Base-by-base conservation (phyloP, 2,888 invertebrate species). In the Tanytarsus gracilentus region DNA sequence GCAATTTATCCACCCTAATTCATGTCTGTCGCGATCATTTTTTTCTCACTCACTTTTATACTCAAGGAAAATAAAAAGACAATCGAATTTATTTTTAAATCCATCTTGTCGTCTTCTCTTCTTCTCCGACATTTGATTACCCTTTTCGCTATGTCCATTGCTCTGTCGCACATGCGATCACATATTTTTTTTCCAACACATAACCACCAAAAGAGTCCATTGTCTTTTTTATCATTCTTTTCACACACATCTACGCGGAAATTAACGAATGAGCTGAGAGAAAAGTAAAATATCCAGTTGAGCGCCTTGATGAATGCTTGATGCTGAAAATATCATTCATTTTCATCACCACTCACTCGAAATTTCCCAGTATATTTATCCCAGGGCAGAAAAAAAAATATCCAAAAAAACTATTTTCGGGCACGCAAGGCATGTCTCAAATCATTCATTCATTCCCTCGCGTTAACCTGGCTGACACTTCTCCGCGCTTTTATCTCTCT, bases 21-120 rank as follows among this genome's bases (percentile, higher is more conserved):
- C 44, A 44, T 21, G 6, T 8, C 44, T 44, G 44, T 18, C 11
- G 18, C 11, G 11, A 18, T 2, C 44, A 23, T 11, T 18, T 44
- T 18, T 18, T 23, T 11, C 18, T 44, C 16, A n/a, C n/a, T n/a
- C n/a, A n/a, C n/a, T n/a, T n/a, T n/a, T 14, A 40, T 6, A 6
- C 16, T 48, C 48, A 4, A 18, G 21, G 49, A n/a, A 49, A 26
- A 6, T 30, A 30, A 26, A 58, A 48, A 48, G 44, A 48, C 58
- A 58, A 58, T 58, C 48, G 58, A 58, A 48, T 58, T 44, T 58
- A 58, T 58, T 58, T 58, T 48, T 58, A 58, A 58, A 58, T 58
- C 58, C 58, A 58, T 58, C 30, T 58, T 58, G 27, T 29, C 27
- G 21, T 55, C n/a, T 9, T 23, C 18, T 48, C 58, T 21, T 58